Conservation (phyloP, 2,113 vertebrate species). For the Hystrix brachyura region DNA sequence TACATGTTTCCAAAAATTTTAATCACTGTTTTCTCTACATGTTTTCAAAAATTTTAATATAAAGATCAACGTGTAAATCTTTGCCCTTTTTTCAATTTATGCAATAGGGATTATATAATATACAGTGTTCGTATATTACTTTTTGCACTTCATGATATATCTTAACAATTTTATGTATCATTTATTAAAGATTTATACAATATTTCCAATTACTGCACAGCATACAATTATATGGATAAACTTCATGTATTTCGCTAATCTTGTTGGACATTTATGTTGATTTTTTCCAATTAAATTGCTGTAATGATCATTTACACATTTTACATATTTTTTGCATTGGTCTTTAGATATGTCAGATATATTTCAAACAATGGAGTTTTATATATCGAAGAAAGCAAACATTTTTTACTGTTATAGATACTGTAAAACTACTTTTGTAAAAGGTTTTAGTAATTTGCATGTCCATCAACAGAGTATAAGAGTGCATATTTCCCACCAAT, state of each 20-base stretch:
- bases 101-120: not conserved
- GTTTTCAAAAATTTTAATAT: not conserved
- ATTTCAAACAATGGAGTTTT: constrained; percentile 29
- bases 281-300: not conserved
- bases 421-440: constrained; percentile 20
- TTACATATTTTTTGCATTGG: not conserved
- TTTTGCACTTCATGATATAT: not conserved
- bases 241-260: constrained; percentile 19
- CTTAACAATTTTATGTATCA: not conserved
- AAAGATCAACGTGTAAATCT: not conserved
- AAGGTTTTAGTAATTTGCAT: constrained; percentile 20
- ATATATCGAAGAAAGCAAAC: not conserved
- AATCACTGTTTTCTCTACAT: not conserved
- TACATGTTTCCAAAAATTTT: not conserved
- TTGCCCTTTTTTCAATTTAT: not conserved
- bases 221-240: not conserved
- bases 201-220: not conserved
- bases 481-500: constrained; percentile 1
- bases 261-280: not conserved
- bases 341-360: not conserved
- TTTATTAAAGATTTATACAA: not conserved
- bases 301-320: not conserved
- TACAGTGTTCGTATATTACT: not conserved
- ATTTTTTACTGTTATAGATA: constrained; percentile 17
- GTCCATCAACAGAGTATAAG: not conserved